Percentiles rank a stretch among this genome's conserved stretches.
phyloP scores from a whole-genome alignment of 2,888 invertebrate species.

The Agriopis aurantiaria region DNA sequence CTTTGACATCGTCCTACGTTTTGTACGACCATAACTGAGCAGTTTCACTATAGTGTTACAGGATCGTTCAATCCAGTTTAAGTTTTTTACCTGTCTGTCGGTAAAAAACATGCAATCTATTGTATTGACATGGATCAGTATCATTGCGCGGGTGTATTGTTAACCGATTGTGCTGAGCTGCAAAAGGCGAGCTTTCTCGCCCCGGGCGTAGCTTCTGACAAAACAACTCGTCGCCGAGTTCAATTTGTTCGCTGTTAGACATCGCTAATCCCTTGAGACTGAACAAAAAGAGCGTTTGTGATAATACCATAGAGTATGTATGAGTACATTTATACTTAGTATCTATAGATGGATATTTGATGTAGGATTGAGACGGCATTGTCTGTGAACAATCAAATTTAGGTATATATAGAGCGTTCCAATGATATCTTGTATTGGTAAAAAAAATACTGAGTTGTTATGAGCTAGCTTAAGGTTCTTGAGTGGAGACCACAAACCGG shows the following conservation, averaged over 20 bases:
- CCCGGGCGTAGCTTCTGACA: slow-evolving; percentile 70
- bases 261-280: slow-evolving; percentile 64
- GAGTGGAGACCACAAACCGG: no score
- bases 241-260: slow-evolving; percentile 80
- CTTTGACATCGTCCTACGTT: neutral
- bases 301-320: slow-evolving; percentile 11
- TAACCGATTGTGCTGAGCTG: slow-evolving; percentile 64
- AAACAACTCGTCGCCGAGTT: slow-evolving; percentile 60
- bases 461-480: no score
- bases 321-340: slow-evolving; percentile 26
- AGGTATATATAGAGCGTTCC: neutral
- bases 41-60: neutral
- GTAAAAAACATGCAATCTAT: slow-evolving; percentile 14
- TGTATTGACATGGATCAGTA: slow-evolving; percentile 34
- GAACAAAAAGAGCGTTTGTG: slow-evolving; percentile 63
- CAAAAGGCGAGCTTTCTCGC: slow-evolving; percentile 76
- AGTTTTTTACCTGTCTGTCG: slow-evolving; percentile 4
- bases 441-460: no score
- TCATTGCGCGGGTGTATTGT: slow-evolving; percentile 61
- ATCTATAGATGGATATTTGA: slow-evolving; percentile 15
- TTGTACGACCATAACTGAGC: neutral
- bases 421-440: neutral
- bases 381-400: neutral
- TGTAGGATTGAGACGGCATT: slow-evolving; percentile 15
- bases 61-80: neutral